Conservation (phyloP, 1,140 invertebrate species). For the Conopomorpha cramerella region DNA sequence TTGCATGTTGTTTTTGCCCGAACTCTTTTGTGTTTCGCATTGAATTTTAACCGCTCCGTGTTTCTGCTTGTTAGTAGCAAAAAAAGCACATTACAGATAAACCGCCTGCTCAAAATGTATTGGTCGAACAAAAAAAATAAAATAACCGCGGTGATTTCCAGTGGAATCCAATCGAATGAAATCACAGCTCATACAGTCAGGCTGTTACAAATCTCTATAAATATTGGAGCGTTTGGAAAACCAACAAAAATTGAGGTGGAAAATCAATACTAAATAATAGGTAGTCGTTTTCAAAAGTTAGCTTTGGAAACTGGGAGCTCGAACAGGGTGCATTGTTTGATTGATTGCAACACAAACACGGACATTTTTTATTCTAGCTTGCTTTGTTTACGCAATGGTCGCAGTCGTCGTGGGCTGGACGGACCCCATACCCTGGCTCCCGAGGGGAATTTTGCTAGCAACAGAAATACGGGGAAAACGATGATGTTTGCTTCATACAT, state of each 20-base stretch:
- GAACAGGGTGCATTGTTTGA: conserved; percentile 36
- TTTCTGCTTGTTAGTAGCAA: not conserved
- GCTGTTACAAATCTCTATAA: conserved; percentile 29
- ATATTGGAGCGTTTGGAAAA: conserved; percentile 24
- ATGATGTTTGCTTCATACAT: too few species aligned
- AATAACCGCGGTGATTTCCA: conserved; percentile 10
- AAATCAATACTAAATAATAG: conserved; percentile 45
- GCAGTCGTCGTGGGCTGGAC: conserved; percentile 8
- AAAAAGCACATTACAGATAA: not conserved
- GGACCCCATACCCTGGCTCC: too few species aligned
- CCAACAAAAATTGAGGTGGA: conserved; percentile 24
- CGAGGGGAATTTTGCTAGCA: too few species aligned
- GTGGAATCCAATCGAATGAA: conserved; percentile 19
- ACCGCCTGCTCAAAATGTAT: too few species aligned
- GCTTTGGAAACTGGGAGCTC: conserved; percentile 21
- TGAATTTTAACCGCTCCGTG: not conserved
- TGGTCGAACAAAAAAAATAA: conserved; percentile 5
- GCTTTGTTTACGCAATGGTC: conserved; percentile 8
- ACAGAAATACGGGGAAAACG: too few species aligned
- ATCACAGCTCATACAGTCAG: conserved; percentile 17
- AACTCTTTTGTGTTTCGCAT: not conserved
- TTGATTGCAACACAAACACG: conserved; percentile 42
- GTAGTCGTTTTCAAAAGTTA: conserved; percentile 27
- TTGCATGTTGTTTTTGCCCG: not conserved
- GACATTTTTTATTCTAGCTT: conserved; percentile 33